Conservation (phyloP, 2,888 invertebrate species). For the Pharmacophagus antenor region DNA sequence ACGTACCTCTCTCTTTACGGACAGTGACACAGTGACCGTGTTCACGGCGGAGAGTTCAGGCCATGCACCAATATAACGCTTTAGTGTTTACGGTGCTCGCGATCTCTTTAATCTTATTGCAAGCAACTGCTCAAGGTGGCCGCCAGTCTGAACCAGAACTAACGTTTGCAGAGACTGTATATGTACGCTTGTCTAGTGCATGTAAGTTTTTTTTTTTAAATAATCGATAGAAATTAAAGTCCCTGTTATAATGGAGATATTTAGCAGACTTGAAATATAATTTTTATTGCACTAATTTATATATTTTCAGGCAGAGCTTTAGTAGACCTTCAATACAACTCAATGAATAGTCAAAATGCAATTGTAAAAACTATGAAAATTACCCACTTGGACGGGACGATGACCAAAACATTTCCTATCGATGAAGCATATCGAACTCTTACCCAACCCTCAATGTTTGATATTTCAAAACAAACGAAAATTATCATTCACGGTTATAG, state of each 20-base stretch:
- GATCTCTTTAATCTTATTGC: slow-evolving; percentile 40
- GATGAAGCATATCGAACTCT: slow-evolving; percentile 61
- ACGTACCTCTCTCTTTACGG: slow-evolving; percentile 70
- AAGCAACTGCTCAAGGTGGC: slow-evolving; percentile 38
- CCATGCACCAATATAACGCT: slow-evolving; percentile 59
- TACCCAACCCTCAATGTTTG: slow-evolving; percentile 57
- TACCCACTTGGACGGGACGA: slow-evolving; percentile 53
- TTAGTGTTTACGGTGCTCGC: slow-evolving; percentile 48
- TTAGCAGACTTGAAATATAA: too few species aligned
- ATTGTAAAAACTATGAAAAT: slow-evolving; percentile 68
- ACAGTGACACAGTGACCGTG: slow-evolving; percentile 77
- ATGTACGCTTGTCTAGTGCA: slow-evolving; percentile 67
- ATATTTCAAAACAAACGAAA: slow-evolving; percentile 72
- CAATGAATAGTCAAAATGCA: slow-evolving; percentile 54
- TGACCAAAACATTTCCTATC: slow-evolving; percentile 55
- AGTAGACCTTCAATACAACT: slow-evolving; percentile 63
- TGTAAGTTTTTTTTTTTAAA: slow-evolving; percentile 56
- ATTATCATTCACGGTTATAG: slow-evolving; percentile 73
- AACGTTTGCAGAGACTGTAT: slow-evolving; percentile 66
- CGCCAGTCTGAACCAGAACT: slow-evolving; percentile 46
- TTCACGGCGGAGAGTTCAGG: slow-evolving; percentile 60
- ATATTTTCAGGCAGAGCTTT: slow-evolving; percentile 67
- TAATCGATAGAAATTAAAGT: slow-evolving; percentile 17
- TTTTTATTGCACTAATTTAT: slow-evolving; percentile 22
- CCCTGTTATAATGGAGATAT: too few species aligned